Base-by-base conservation (phyloP, 23 tunicate species). In the Styela plicata region DNA sequence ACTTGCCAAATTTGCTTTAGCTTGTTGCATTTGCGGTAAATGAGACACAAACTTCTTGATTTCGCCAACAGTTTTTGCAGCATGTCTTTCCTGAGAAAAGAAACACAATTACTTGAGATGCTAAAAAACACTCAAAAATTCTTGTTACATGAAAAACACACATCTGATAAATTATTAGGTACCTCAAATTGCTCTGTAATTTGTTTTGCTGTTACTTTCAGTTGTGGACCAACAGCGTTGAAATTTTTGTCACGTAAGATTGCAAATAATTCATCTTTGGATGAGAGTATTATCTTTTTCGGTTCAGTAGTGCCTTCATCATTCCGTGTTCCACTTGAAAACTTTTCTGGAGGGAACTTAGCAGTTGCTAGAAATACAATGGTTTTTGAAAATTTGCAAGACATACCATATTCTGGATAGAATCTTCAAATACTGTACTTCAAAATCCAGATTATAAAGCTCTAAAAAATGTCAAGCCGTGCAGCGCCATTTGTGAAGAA, bases 1-100 rank as follows among this genome's bases (percentile, higher is more conserved):
- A 71, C 69, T 69, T 3, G 88, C 88, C 1, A 91, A 53, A 20
- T 74, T 32, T 1, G 87, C 85, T 73, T 91, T 91, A 5, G 87
- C 85, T 36, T 83, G 87, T 73, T 91, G 90, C 97, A 91, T 91
- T 79, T 91, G 90, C n/a, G 97, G 97, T 19, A 91, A 74, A 53
- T 86, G 86, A 2, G 86, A 82, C 7, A 91, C 97, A 70, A 86
- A 91, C 52, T 86, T 74, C 64, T 83, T 91, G 82, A 86, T 86
- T 70, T 91, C 97, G 16, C 91, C 84, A 36, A 91, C 96, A 53
- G 89, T 85, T 69, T 90, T 90, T 34, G 86, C 96, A 16, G 89
- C 36, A 71, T 91, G 97, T 35, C 97, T 75, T 36, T 86, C 90
- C 97, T 91, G 28, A 52, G 74, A 75, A 79, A 61, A n/a, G n/a